A percentile compares a stretch with the other conserved stretches of the same genome.
Conservation (phyloP, 2,888 invertebrate genomes). For the Hirudinaria manillensis region DNA sequence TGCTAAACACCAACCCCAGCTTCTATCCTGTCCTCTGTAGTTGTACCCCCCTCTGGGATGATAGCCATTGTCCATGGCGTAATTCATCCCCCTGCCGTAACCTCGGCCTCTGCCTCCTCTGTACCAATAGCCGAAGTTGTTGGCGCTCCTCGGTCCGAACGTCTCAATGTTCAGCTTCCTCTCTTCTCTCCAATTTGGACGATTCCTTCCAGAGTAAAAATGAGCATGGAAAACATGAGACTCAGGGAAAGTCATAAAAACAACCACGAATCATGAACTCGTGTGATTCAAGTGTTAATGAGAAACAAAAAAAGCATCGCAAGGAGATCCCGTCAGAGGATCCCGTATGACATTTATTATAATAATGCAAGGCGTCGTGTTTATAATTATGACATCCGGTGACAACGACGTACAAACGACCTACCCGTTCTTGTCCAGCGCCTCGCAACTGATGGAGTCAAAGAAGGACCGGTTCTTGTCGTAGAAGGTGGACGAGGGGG, state of each 20-base stretch:
- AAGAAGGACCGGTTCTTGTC: slow-evolving; percentile 97
- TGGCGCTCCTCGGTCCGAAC: slow-evolving; percentile 68
- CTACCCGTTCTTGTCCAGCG: slow-evolving; percentile 69
- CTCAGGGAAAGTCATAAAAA: neutral
- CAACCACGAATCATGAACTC: no score
- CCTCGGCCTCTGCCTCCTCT: neutral
- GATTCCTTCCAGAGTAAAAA: neutral
- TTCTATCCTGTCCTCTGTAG: slow-evolving; percentile 10
- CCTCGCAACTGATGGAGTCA: slow-evolving; percentile 96
- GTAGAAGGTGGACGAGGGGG: slow-evolving; percentile 63
- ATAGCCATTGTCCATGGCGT: slow-evolving; percentile 8
- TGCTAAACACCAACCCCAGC: slow-evolving; percentile 10
- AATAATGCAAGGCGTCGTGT: no score
- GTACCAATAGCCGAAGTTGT: slow-evolving; percentile 6
- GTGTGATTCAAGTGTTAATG: no score
- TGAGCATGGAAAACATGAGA: neutral
- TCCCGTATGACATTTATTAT: no score
- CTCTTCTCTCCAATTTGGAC: slow-evolving; percentile 91
- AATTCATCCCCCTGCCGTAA: slow-evolving; percentile 11
- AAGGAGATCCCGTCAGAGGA: no score
- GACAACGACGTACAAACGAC: no score
- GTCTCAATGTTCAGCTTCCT: slow-evolving; percentile 95
- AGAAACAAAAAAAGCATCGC: no score
- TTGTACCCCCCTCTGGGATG: slow-evolving; percentile 19
- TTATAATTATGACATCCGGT: no score